Conservation (phyloP, 2,113 vertebrate species). For the Syrrhaptes paradoxus region DNA sequence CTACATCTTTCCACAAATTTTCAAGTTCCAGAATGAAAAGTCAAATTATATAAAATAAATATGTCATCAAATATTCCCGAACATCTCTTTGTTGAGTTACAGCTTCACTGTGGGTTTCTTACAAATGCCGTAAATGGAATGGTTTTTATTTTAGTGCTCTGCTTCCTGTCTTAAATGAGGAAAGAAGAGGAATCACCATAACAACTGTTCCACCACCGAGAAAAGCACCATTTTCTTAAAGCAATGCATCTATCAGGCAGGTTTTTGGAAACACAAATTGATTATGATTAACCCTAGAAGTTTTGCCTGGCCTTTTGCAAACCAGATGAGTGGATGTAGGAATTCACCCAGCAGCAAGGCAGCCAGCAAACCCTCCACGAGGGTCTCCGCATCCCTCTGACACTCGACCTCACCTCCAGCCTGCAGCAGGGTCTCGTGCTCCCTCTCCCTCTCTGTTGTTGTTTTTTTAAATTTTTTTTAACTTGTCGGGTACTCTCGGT, state of each 20-base stretch:
- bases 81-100: neutral
- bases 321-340: constrained; percentile 52
- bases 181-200: constrained; percentile 52
- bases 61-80: neutral
- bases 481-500: neutral
- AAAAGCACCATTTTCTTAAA: constrained; percentile 24
- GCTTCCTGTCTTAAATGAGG: constrained; percentile 6
- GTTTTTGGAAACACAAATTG: constrained; percentile 21
- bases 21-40: neutral
- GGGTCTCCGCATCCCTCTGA: neutral
- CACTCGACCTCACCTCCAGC: neutral
- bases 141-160: constrained; percentile 25
- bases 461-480: neutral
- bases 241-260: neutral
- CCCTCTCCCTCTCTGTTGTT: neutral
- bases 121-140: neutral
- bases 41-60: neutral
- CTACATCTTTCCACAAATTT: neutral
- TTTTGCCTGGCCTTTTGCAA: neutral
- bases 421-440: fast-evolving
- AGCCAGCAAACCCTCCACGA: constrained; percentile 1
- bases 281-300: constrained; percentile 42
- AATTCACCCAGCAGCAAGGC: constrained; percentile 8
- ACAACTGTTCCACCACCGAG: constrained; percentile 26
- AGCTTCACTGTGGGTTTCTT: neutral